Evolutionary conservation across 1,140 invertebrate species (phyloP).

Genomic region (Drosophila tsacasi): DNA sequence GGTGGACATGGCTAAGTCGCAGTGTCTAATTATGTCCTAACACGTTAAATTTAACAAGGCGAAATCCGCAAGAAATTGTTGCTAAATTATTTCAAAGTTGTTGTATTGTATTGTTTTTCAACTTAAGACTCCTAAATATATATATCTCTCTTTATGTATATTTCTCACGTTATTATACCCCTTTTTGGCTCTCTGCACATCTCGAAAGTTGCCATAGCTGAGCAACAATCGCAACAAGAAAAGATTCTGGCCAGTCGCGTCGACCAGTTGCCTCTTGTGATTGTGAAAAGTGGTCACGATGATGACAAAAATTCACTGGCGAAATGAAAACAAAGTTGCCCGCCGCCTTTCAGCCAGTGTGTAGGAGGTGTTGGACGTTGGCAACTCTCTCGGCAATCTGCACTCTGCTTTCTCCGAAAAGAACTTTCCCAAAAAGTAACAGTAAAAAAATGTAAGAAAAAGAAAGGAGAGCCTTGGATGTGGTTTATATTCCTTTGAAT

Average conservation of each 20-base stretch:
- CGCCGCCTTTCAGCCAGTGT: conserved; percentile 21
- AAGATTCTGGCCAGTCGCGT: conserved; percentile 57
- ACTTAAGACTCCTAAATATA: neutral
- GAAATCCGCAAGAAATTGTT: neutral
- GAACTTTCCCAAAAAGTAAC: conserved; percentile 56
- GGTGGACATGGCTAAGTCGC: no score
- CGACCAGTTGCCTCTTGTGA: conserved; percentile 49
- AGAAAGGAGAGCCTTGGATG: conserved; percentile 46
- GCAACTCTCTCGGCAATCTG: conserved; percentile 37
- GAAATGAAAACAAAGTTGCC: conserved; percentile 79
- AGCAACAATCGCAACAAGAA: conserved; percentile 55
- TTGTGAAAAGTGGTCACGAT: conserved; percentile 81
- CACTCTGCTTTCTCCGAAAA: conserved; percentile 25
- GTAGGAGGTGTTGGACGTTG: conserved; percentile 27
- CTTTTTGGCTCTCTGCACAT: neutral
- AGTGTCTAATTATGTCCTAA: neutral
- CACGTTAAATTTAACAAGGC: neutral
- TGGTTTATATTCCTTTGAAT: conserved; percentile 75
- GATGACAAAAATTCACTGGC: conserved; percentile 80
- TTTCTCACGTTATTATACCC: neutral
- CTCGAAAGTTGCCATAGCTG: conserved; percentile 54
- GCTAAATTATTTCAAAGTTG: no score
- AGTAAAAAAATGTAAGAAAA: neutral
- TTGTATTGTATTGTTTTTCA: no score
- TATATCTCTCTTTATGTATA: no score